Percentiles rank a stretch among this genome's conserved stretches.
These are phyloP conservation scores for Tetropium fuscum DNA, from an alignment of 2,888 invertebrate species.

Conservation along the genomic window DNA sequence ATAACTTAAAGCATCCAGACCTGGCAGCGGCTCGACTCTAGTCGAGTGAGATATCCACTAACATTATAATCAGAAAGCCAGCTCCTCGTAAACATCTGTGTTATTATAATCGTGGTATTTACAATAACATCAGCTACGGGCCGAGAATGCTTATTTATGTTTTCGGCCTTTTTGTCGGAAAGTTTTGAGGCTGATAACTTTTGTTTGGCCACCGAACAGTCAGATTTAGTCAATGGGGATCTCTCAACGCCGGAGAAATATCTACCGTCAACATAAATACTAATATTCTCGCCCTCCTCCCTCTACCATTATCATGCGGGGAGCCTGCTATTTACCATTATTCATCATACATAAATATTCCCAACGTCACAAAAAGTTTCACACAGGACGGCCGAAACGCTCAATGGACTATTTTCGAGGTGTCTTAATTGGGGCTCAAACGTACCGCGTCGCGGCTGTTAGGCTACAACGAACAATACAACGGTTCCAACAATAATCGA, in stretches of 20 bases:
- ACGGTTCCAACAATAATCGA: too few relatives aligned
- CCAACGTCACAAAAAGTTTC: constrained; percentile 32
- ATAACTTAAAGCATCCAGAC: constrained; percentile 6
- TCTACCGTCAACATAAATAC: constrained; percentile 42
- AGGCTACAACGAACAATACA: too few relatives aligned
- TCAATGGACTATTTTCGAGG: constrained; percentile 30
- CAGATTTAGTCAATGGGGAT: constrained; percentile 42
- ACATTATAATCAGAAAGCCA: constrained; percentile 46
- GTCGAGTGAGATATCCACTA: constrained; percentile 39
- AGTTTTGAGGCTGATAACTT: constrained; percentile 46
- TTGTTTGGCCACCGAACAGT: constrained; percentile 45
- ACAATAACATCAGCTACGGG: constrained; percentile 48
- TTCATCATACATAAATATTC: constrained; percentile 39
- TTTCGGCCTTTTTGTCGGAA: constrained; percentile 57
- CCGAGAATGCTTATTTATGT: constrained; percentile 54
- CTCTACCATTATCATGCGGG: constrained; percentile 35
- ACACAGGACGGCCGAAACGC: constrained; percentile 30
- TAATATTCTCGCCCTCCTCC: constrained; percentile 36
- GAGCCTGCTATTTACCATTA: constrained; percentile 42
- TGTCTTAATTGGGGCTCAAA: too few relatives aligned
- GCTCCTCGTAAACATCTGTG: constrained; percentile 51
- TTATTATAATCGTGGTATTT: constrained; percentile 52
- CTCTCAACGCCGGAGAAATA: constrained; percentile 42
- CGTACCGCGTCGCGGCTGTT: too few relatives aligned
- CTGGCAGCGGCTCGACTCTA: constrained; percentile 19